Conservation (phyloP, 2,888 invertebrate species). For the Aricia artaxerxes region DNA sequence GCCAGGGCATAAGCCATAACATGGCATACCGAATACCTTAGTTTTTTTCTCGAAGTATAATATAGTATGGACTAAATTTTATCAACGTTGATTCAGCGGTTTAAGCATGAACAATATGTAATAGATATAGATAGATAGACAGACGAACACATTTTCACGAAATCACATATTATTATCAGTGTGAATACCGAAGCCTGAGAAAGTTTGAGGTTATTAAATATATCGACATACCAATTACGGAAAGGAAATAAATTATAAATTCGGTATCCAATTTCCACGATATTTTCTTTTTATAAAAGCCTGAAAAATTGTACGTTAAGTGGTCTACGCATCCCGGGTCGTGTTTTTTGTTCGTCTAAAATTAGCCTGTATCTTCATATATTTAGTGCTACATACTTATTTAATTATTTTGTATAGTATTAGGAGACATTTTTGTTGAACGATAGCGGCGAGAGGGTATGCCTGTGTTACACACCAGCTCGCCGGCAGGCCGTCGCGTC, state of each 20-base stretch:
- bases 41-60: too few relatives aligned
- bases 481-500: too few relatives aligned
- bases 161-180: not conserved
- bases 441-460: too few relatives aligned
- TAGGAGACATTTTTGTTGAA: too few relatives aligned
- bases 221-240: not conserved
- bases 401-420: not conserved
- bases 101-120: too few relatives aligned
- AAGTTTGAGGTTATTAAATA: not conserved
- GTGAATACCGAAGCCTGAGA: not conserved
- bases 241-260: not conserved
- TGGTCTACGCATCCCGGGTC: not conserved
- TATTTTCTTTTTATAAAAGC: not conserved
- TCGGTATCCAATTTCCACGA: not conserved
- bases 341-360: too few relatives aligned
- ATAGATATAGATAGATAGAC: not conserved
- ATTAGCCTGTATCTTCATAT: not conserved
- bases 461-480: too few relatives aligned
- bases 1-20: too few relatives aligned
- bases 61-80: too few relatives aligned
- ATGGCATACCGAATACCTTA: too few relatives aligned
- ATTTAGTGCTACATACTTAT: not conserved
- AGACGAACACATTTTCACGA: not conserved
- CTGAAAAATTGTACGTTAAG: not conserved
- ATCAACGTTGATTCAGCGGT: too few relatives aligned